A percentile compares a stretch with the other conserved stretches of the same genome.
These are phyloP conservation scores for Andricus curvator DNA, from an alignment of 2,888 invertebrate species.

Conservation along the genomic window DNA sequence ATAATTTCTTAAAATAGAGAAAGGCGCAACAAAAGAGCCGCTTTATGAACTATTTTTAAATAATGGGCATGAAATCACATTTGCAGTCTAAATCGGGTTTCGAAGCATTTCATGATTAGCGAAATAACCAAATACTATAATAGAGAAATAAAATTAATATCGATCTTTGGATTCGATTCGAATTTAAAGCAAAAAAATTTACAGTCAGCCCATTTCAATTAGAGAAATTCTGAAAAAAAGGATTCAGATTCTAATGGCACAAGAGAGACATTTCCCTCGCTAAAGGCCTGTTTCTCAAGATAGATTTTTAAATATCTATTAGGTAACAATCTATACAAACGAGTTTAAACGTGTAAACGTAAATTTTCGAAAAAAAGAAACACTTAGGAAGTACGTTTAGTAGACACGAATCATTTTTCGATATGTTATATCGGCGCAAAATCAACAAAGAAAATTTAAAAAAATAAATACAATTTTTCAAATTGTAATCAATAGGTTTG, in stretches of 20 bases:
- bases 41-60: conserved; percentile 1
- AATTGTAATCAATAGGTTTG: conserved; percentile 13
- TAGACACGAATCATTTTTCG: not conserved
- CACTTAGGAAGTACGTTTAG: not conserved
- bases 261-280: conserved; percentile 18
- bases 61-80: conserved; percentile 12
- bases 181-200: not conserved
- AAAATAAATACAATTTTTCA: conserved; percentile 24
- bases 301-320: conserved; percentile 11
- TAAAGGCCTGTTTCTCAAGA: conserved; percentile 10
- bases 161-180: not conserved
- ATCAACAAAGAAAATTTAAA: not conserved
- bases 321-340: conserved; percentile 36
- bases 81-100: conserved; percentile 2
- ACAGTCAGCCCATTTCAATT: not conserved
- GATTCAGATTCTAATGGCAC: conserved; percentile 37
- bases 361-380: not conserved
- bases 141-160: not conserved
- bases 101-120: conserved; percentile 8
- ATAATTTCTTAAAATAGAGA: conserved; percentile 36
- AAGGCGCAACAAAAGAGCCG: not conserved
- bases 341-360: not conserved
- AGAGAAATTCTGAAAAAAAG: not conserved
- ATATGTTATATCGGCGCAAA: conserved; percentile 12
- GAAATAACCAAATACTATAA: conserved; percentile 6